Base-by-base conservation (phyloP, 2,113 vertebrate genomes). In the Morphnarchus princeps region DNA sequence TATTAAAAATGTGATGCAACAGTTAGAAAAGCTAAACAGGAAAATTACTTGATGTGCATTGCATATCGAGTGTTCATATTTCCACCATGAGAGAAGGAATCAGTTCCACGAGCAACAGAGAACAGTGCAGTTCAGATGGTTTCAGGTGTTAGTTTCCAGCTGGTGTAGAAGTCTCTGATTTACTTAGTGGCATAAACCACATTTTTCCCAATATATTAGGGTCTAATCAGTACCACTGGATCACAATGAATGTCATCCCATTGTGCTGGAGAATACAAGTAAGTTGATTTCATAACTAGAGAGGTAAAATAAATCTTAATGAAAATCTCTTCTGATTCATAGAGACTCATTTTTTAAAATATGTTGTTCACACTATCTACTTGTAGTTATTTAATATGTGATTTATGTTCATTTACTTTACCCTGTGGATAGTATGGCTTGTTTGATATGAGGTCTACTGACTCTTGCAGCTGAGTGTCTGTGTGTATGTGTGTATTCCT, bases 1-100 rank as follows among this genome's bases (percentile, higher is more conserved):
- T 90, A 92, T 92, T 74, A 78, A 93, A 96, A 87, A 92, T 72
- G 55, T 85, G 84, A 87, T 89, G 38, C 45, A 91, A 93, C 52
- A 61, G 78, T 90, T 88, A 71, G 55, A 69, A 74, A 96, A 93
- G 28, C 16, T 57, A 89, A 94, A 82, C 42, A 91, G 65, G 47
- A 91, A 93, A 95, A 94, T 88, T 81, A 36, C 49, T 92, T 89
- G 43, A 82, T 93, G 49, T 82, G 71, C n/a, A 70, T 20, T 45
- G 87, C 81, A 96, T 96, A 94, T 71, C 81, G 78, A 96, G 32
- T 59, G 38, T 25, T 91, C 72, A 9, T 63, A 49, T 72, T 88
- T 88, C 42, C 67, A 79, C 42, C 16, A 13, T 50, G 67, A 85
- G 45, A 70, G 76, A n/a, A 54, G 7, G 49, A 89, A 82, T 81